Evolutionary conservation across 2,888 invertebrate genomes (phyloP), one percentile per base, ranked within the genome.

Genomic region (Pandemis heparana): DNA sequence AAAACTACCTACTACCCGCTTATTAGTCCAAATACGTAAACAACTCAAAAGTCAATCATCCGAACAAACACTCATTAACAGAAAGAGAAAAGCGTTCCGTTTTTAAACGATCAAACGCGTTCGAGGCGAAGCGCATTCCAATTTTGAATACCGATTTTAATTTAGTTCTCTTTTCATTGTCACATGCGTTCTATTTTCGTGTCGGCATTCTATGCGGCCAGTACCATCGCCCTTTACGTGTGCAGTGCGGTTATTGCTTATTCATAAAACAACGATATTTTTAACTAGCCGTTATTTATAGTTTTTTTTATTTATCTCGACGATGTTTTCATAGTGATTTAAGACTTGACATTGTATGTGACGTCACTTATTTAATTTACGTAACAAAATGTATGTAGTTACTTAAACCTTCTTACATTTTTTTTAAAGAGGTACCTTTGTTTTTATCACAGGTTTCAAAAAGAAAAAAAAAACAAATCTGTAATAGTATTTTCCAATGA

Each of bases 111-210:
- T 71, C 70, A 70, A 67, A 70, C 56, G 53, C 63, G 67, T 59
- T 60, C n/a, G 67, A 23, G 60, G 62, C 62, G 41, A 64, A 53
- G 53, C 65, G 59, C 53, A 76, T 77, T 77, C 76, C 68, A 75
- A 75, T 69, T 76, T 72, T 71, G 46, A 67, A 77, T 65, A 71
- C 61, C 48, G 70, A 64, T 73, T 68, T 59, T 70, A 67, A 81
- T 82, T 81, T 80, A 79, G 75, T 77, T 83, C 75, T 81, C 77
- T 80, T 85, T 85, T 84, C 85, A 87, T 87, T 87, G 87, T 87
- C 86, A 84, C 82, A 79, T 76, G 74, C 81, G 79, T 82, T 87
- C 88, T 88, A 88, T 89, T 88, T 87, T 83, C 64, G 81, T 77
- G 79, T 79, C 79, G 75, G 81, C 79, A 82, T 84, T 85, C 85